These are phyloP conservation scores for Germaria angustata DNA, from an alignment of 2,888 invertebrate genomes.

Conservation along the genomic window DNA sequence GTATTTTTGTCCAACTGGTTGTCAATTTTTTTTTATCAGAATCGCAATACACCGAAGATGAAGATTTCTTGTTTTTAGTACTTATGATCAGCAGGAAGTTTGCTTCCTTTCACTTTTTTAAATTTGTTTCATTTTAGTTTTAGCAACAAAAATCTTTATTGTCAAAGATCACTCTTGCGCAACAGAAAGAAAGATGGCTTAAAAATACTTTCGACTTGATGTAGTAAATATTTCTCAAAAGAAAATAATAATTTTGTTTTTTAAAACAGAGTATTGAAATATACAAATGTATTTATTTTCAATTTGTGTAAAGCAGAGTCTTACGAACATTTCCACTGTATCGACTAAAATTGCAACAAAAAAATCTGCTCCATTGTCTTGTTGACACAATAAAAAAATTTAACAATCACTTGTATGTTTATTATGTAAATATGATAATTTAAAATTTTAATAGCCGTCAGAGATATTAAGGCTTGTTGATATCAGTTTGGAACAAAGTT, in stretches of 20 bases:
- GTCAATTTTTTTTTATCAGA: conserved; percentile 7
- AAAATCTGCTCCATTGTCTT: background rate
- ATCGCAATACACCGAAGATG: conserved; percentile 26
- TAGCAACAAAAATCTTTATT: conserved; percentile 45
- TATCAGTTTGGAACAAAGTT: no score
- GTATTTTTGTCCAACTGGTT: conserved; percentile 16
- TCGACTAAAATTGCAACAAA: background rate
- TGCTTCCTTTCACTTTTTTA: conserved; percentile 76
- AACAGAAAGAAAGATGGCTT: conserved; percentile 24
- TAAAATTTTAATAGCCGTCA: no score
- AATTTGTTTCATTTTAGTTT: conserved; percentile 9
- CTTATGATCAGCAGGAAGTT: conserved; percentile 72
- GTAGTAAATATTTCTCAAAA: conserved; percentile 21
- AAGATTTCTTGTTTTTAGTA: conserved; percentile 23
- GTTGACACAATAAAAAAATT: background rate
- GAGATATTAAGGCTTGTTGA: no score
- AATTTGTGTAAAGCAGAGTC: background rate
- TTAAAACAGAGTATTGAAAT: background rate
- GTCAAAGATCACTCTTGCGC: conserved; percentile 53
- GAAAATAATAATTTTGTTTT: conserved; percentile 35
- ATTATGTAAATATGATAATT: background rate
- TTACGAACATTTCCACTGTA: background rate
- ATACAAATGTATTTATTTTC: conserved; percentile 9
- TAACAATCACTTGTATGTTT: background rate
- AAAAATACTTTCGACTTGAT: conserved; percentile 30